Evolutionary conservation across 1,140 invertebrate species (phyloP).

Genomic region (Stegodyphus mimosarum): DNA sequence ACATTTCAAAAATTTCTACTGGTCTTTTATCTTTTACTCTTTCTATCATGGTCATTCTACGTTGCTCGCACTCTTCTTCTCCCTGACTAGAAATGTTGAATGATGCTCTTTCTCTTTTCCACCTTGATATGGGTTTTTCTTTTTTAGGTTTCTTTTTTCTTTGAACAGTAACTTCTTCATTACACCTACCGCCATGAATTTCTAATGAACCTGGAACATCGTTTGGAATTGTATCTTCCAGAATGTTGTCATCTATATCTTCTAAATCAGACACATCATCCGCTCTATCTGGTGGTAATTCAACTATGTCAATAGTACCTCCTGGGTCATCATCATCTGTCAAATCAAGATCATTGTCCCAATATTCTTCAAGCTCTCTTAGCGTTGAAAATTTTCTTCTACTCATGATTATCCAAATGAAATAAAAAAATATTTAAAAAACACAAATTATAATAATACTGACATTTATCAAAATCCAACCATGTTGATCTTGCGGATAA

Average conservation of each 20-base stretch:
- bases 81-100: slow-evolving; percentile 39
- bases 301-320: slow-evolving; percentile 13
- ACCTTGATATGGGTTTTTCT: slow-evolving; percentile 39
- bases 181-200: slow-evolving; percentile 5
- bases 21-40: slow-evolving; percentile 40
- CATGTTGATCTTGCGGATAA: slow-evolving; percentile 35
- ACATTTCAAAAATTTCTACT: slow-evolving; percentile 39
- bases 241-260: slow-evolving; percentile 16
- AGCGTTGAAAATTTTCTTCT: no score
- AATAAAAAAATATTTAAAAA: no score
- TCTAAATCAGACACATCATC: slow-evolving; percentile 14
- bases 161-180: no score
- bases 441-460: no score
- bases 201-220: slow-evolving; percentile 16
- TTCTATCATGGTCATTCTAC: slow-evolving; percentile 39
- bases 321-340: no score
- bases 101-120: slow-evolving; percentile 37
- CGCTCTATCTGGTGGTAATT: slow-evolving; percentile 12
- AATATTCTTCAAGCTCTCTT: no score
- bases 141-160: slow-evolving; percentile 12
- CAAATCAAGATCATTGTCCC: no score
- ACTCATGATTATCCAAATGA: not conserved
- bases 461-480: slow-evolving; percentile 38
- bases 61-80: slow-evolving; percentile 38
- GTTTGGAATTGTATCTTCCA: slow-evolving; percentile 16